Conservation (phyloP, 1,140 invertebrate genomes). For the Ceratina japonica region DNA sequence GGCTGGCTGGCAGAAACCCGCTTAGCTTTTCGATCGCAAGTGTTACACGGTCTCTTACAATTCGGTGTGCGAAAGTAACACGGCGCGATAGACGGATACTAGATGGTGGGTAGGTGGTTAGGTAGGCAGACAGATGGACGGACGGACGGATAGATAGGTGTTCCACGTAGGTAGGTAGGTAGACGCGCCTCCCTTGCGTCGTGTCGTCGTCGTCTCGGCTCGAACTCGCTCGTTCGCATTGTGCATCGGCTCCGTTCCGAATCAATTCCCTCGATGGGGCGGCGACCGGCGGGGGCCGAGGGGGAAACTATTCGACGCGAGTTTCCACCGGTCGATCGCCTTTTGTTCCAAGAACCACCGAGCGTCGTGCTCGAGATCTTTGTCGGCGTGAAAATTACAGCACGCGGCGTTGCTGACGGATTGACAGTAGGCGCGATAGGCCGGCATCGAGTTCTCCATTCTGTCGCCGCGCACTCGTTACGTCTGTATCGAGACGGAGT, state of each 20-base stretch:
- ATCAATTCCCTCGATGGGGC: slow-evolving; percentile 49
- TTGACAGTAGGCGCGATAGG: slow-evolving; percentile 48
- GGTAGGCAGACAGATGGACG: slow-evolving; percentile 51
- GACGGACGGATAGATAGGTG: slow-evolving; percentile 48
- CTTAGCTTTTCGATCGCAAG: slow-evolving; percentile 54
- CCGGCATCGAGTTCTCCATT: slow-evolving; percentile 8
- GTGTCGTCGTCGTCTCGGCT: slow-evolving; percentile 31
- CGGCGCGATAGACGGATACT: slow-evolving; percentile 23
- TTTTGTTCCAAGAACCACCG: slow-evolving; percentile 30
- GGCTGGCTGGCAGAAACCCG: not conserved
- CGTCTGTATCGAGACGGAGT: slow-evolving; percentile 14
- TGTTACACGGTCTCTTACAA: slow-evolving; percentile 65
- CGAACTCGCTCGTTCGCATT: not conserved
- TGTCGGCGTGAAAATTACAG: slow-evolving; percentile 47
- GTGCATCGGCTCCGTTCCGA: slow-evolving; percentile 7
- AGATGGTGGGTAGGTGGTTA: slow-evolving; percentile 51
- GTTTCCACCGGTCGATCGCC: slow-evolving; percentile 36
- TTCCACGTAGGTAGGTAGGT: slow-evolving; percentile 49
- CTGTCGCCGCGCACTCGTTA: slow-evolving; percentile 38
- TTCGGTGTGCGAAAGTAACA: slow-evolving; percentile 57
- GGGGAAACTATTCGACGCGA: slow-evolving; percentile 38
- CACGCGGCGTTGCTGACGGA: slow-evolving; percentile 31
- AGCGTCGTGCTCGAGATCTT: slow-evolving; percentile 21
- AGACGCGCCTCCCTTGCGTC: slow-evolving; percentile 48
- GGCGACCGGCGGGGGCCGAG: too few relatives aligned